phyloP scores from a whole-genome alignment of 2,113 vertebrate genomes.

The Hemichromis elongatus region DNA sequence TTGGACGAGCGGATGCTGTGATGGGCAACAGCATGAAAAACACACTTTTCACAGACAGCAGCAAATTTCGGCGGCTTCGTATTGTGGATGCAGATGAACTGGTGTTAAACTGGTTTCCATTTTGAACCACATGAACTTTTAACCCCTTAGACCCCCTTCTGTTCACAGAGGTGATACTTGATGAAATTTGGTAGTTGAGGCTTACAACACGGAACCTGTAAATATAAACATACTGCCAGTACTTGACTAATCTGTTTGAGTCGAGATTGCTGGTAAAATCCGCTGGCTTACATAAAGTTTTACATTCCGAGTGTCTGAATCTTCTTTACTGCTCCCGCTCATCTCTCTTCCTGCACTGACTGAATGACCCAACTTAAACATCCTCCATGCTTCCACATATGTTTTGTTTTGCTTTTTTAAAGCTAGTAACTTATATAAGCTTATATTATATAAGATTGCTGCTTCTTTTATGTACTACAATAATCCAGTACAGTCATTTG shows the following conservation, averaged over 20 bases:
- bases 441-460: too few relatives aligned
- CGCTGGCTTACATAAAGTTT: background rate
- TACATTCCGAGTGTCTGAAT: background rate
- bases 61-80: background rate
- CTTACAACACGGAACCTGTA: background rate
- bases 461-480: background rate
- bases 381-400: background rate
- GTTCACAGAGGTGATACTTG: background rate
- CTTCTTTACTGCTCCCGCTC: background rate
- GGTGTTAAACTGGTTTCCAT: background rate
- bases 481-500: background rate
- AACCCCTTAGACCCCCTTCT: background rate
- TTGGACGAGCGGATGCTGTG: constrained; percentile 84
- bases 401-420: background rate
- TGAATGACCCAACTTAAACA: background rate
- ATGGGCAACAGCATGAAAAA: background rate
- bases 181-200: background rate
- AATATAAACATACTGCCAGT: background rate
- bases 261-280: background rate
- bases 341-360: background rate
- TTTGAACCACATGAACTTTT: background rate
- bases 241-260: background rate
- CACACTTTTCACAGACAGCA: background rate
- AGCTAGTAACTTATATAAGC: background rate
- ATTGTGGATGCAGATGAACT: background rate